Base-by-base conservation (phyloP, 2,113 vertebrate species). In the Ictalurus furcatus region DNA sequence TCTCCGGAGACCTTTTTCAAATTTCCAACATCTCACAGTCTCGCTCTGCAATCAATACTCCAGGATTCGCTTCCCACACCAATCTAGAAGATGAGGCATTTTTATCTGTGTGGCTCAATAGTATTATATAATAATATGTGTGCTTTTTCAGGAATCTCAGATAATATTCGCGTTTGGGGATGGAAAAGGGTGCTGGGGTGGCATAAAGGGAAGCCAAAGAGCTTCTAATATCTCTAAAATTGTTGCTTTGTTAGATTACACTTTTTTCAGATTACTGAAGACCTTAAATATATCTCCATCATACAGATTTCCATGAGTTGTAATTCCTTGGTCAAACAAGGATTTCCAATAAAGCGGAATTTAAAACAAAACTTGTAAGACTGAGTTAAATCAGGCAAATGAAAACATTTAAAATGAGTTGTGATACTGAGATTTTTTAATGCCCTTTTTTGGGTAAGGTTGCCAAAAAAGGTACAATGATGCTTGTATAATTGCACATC, bases 11-110 rank as follows among this genome's bases (percentile, higher is more conserved):
- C 58, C 81, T 40, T 84, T 84, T 84, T 84, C 63, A 69, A 69
- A 85, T 9, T 85, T 84, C 69, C 44, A 6, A 85, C 84, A 69
- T 69, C 84, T 84, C 65, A 84, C 59, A 67, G 63, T 52, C 84
- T 69, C 2, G 1, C 37, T 44, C 37, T n/a, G 40, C 40, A 0
- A 69, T 85, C 63, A 85, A 69, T 85, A 67, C 44, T 69, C 34
- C 34, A 88, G 23, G 14, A 34, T 48, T 81, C 40, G 40, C 82
- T 85, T 81, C 19, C 81, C 17, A 48, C 25, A 85, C 63, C 84
- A 85, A 63, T 85, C 84, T 52, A 69, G 84, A 69, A 85, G 25
- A 85, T 85, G 37, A 67, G 40, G 25, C 84, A 54, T 44, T 34
- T 34, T 69, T 85, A 48, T 65, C 23, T 85, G 40, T 85, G 61